Evolutionary conservation across 2,888 invertebrate genomes (phyloP).

Genomic region (Hanleya hanleyi): DNA sequence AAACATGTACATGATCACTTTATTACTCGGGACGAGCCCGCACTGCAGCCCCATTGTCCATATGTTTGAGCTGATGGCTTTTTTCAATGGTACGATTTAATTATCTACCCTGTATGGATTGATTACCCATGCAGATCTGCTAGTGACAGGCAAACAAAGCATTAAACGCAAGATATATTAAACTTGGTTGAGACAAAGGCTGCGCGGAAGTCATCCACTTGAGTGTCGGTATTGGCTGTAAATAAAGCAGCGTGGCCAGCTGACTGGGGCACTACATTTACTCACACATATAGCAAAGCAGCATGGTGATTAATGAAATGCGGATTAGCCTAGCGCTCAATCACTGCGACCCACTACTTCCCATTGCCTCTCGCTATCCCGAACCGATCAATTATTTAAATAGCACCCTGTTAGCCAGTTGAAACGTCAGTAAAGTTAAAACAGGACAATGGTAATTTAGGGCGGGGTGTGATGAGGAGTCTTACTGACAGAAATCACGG

Average conservation of each 20-base stretch:
- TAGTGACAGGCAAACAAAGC: not conserved
- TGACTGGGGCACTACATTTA: not conserved
- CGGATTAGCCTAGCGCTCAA: not conserved
- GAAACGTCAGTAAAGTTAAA: not conserved
- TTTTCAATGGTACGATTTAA: too few relatives aligned
- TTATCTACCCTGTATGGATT: too few relatives aligned
- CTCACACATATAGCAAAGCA: not conserved
- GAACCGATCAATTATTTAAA: not conserved
- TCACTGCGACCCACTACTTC: not conserved
- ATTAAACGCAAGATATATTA: not conserved
- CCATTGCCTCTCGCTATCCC: not conserved
- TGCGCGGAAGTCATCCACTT: not conserved
- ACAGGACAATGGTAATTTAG: not conserved
- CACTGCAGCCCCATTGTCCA: too few relatives aligned
- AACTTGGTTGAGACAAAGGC: not conserved
- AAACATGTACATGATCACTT: too few relatives aligned
- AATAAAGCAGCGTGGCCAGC: not conserved
- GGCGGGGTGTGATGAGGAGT: not conserved
- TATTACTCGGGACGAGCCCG: too few relatives aligned
- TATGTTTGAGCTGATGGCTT: too few relatives aligned
- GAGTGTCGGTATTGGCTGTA: not conserved
- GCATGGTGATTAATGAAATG: not conserved
- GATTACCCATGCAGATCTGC: too few relatives aligned
- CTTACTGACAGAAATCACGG: too few relatives aligned
- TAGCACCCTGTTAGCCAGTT: not conserved